Evolutionary conservation across 2,888 invertebrate species (phyloP).

Genomic region (Dendrolimus houi): DNA sequence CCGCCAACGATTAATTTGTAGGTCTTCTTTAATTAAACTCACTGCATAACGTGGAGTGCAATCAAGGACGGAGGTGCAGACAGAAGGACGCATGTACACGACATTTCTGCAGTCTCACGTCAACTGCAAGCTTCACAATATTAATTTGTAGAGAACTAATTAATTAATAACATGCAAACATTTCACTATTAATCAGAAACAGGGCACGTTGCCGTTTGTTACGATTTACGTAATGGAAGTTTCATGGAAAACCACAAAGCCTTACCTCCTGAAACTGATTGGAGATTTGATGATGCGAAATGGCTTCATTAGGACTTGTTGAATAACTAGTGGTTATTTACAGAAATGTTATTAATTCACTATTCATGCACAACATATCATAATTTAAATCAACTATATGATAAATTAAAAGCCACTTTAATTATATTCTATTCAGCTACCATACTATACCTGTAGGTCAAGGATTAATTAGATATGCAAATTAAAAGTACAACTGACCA

Average conservation of each 20-base stretch:
- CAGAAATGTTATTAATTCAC: too few relatives aligned
- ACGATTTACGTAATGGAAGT: slow-evolving; percentile 12
- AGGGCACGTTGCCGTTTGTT: slow-evolving; percentile 28
- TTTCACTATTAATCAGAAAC: slow-evolving; percentile 51
- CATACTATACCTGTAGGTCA: too few relatives aligned
- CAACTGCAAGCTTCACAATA: slow-evolving; percentile 62
- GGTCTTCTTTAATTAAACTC: slow-evolving; percentile 66
- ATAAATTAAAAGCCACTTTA: too few relatives aligned
- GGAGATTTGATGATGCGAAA: slow-evolving; percentile 19
- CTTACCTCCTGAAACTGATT: slow-evolving; percentile 18
- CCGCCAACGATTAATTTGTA: slow-evolving; percentile 18
- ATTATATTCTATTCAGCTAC: too few relatives aligned
- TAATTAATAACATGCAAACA: slow-evolving; percentile 61
- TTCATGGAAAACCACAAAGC: slow-evolving; percentile 14
- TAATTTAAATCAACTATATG: too few relatives aligned
- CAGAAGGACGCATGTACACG: slow-evolving; percentile 22
- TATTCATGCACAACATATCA: too few relatives aligned
- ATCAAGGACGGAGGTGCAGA: slow-evolving; percentile 21
- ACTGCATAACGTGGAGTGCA: slow-evolving; percentile 38
- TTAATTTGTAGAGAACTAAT: slow-evolving; percentile 58
- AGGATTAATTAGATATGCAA: too few relatives aligned
- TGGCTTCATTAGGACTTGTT: slow-evolving; percentile 1
- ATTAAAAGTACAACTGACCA: too few relatives aligned
- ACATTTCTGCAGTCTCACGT: slow-evolving; percentile 44
- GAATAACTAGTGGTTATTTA: too few relatives aligned